These are phyloP conservation scores for Sebastolobus alascanus DNA, from an alignment of 2,797 vertebrate species.

Conservation along the genomic window DNA sequence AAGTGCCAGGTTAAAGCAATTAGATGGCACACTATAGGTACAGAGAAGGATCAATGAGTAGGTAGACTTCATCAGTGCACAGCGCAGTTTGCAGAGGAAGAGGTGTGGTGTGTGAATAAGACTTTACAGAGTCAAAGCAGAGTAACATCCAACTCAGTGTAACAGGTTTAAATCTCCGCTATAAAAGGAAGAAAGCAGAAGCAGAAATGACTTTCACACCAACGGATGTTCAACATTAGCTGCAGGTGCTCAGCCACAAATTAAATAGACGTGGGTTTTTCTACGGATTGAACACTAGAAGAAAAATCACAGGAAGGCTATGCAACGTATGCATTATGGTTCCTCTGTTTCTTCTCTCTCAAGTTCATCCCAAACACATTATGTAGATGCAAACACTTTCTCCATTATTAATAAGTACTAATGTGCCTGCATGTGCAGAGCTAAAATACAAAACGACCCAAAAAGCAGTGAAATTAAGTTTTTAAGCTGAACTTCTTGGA, in stretches of 20 bases:
- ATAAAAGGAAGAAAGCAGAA: neutral
- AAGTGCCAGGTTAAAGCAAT: slow-evolving; percentile 1
- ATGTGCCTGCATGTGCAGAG: neutral
- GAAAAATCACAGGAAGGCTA: neutral
- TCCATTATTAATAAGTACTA: slow-evolving; percentile 10
- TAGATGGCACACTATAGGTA: neutral
- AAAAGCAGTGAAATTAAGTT: slow-evolving; percentile 10
- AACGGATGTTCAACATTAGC: slow-evolving; percentile 1
- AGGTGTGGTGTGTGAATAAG: slow-evolving; percentile 28
- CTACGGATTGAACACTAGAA: neutral
- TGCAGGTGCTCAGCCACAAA: slow-evolving; percentile 15
- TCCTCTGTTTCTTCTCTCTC: neutral
- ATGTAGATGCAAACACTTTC: neutral
- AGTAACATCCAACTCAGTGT: neutral
- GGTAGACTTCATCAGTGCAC: slow-evolving; percentile 29
- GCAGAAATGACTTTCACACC: slow-evolving; percentile 16
- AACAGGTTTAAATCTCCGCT: slow-evolving; percentile 8
- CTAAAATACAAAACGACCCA: slow-evolving; percentile 14
- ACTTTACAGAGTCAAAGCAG: slow-evolving; percentile 26
- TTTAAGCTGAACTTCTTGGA: neutral
- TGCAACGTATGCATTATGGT: neutral
- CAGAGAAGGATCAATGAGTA: slow-evolving; percentile 2
- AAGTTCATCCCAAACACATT: neutral
- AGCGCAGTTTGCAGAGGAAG: slow-evolving; percentile 19
- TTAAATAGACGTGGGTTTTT: neutral